Base-by-base conservation (phyloP, 2,797 vertebrate species). In the Paguma larvata region DNA sequence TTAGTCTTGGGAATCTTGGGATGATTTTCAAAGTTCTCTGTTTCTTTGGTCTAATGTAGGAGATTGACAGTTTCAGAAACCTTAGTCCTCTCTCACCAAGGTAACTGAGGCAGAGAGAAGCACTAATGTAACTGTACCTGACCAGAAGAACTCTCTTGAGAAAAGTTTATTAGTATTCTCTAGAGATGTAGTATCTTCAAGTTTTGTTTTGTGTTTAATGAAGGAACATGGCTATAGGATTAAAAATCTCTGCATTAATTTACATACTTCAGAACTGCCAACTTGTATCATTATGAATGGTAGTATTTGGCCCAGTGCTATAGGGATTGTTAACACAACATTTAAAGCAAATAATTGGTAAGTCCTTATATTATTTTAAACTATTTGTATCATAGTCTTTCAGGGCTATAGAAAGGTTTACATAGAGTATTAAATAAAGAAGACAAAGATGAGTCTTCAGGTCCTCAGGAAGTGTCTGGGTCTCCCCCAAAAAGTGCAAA, bases 11-110 rank as follows among this genome's bases (percentile, higher is more conserved):
- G 53, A 91, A 56, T 75, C n/a, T 96, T 80, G 59, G 83, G 75
- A 93, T 98, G 86, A 75, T 91, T 96, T 96, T 97, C 62, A 93
- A 82, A 59, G 48, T n/a, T 91, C 27, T 92, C 68, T 13, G 7
- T 95, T 96, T 96, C 72, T 5, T 0, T 95, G 46, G 73, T 95
- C 80, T 96, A 83, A 92, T 96, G 25, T 77, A 91, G 84, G 82
- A 95, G 92, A 85, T 27, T 89, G 84, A 72, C 32, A 87, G 27
- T 96, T 97, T 89, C 96, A 89, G 92, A 98, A 98, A 93, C 79
- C 80, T 92, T 82, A 91, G 30, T 93, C 41, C 21, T 85, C 27
- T 94, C 59, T 97, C 13, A 85, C 79, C 65, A 93, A 93, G 91
- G 51, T 96, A 94, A 94, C 27, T 63, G 87, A 86, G 48, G 23